Conservation (phyloP, 2,113 vertebrate species). For the Colius striatus region DNA sequence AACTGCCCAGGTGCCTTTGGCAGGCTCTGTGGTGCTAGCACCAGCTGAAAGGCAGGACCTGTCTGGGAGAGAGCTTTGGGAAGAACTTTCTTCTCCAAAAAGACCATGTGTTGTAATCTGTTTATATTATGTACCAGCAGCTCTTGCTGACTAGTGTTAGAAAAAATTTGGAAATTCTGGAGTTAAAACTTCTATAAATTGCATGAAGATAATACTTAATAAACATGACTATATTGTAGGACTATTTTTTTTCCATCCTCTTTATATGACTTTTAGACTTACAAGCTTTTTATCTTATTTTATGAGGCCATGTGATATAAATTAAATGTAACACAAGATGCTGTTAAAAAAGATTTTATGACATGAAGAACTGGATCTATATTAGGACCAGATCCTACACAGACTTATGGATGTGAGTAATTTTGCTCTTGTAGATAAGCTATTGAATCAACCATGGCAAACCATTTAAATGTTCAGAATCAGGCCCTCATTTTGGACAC, state of each 20-base stretch:
- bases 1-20: neutral
- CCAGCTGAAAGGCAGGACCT: rapidly evolving
- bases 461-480: constrained; percentile 4
- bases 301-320: constrained; percentile 77
- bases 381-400: constrained; percentile 72
- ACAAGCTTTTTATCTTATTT: constrained; percentile 79
- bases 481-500: constrained; percentile 70
- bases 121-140: neutral
- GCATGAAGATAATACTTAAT: constrained; percentile 47
- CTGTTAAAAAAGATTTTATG: constrained; percentile 81
- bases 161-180: constrained; percentile 19
- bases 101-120: neutral
- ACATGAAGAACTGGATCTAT: constrained; percentile 78
- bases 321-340: constrained; percentile 81
- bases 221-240: constrained; percentile 65
- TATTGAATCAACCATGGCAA: constrained; percentile 16
- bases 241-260: constrained; percentile 50
- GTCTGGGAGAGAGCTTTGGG: neutral
- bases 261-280: constrained; percentile 73
- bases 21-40: neutral
- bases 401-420: constrained; percentile 29
- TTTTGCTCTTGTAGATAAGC: constrained; percentile 50
- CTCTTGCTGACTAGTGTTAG: neutral
- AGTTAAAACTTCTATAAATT: constrained; percentile 29
- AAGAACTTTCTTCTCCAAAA: neutral